These are phyloP conservation scores for Takifugu flavidus DNA, from an alignment of 2,113 vertebrate species.

Conservation along the genomic window DNA sequence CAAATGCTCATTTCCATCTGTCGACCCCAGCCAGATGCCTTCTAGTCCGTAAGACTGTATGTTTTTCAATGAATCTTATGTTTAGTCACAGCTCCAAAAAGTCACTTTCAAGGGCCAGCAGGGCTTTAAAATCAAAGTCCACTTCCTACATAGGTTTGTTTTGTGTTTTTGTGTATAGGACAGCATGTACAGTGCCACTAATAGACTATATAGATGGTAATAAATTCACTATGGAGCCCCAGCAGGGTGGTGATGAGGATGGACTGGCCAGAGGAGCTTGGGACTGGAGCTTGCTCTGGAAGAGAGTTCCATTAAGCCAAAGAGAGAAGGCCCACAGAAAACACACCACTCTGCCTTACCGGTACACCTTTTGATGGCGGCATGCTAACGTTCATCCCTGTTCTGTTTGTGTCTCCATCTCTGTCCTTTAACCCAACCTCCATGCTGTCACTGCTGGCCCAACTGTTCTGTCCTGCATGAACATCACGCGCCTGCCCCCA, in stretches of 20 bases:
- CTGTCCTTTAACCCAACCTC: slow-evolving; percentile 57
- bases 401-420: slow-evolving; percentile 73
- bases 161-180: slow-evolving; percentile 83
- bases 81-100: too few relatives aligned
- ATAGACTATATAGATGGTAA: slow-evolving; percentile 99
- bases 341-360: slow-evolving; percentile 93
- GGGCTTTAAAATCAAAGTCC: too few relatives aligned
- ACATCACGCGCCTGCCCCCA: slow-evolving; percentile 14
- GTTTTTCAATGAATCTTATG: too few relatives aligned
- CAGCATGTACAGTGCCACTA: slow-evolving; percentile 95
- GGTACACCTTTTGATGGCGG: slow-evolving; percentile 74
- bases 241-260: slow-evolving; percentile 98
- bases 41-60: too few relatives aligned
- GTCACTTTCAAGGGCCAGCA: too few relatives aligned
- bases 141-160: slow-evolving; percentile 11
- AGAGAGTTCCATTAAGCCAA: slow-evolving; percentile 91
- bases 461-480: slow-evolving; percentile 19
- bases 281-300: slow-evolving; percentile 99
- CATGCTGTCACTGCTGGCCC: slow-evolving; percentile 41
- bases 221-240: slow-evolving; percentile 96
- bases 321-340: slow-evolving; percentile 93
- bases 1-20: too few relatives aligned
- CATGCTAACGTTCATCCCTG: slow-evolving; percentile 62
- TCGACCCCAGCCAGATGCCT: too few relatives aligned
- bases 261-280: slow-evolving; percentile 96